These are phyloP conservation scores for Troides aeacus DNA, from an alignment of 2,888 invertebrate genomes.

Conservation along the genomic window DNA sequence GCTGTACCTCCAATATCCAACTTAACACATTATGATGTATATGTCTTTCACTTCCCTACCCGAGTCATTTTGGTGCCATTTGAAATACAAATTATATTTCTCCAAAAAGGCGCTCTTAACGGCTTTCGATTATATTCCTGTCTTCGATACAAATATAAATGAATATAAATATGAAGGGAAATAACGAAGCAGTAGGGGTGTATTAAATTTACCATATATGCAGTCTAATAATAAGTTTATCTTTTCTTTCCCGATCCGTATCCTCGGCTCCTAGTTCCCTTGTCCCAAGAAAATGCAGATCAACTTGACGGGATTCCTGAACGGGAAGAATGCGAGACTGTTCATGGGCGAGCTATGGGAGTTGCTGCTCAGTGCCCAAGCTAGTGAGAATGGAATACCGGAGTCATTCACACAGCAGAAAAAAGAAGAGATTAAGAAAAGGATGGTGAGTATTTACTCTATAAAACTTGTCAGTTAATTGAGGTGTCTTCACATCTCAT, in stretches of 20 bases:
- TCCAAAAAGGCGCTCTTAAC: constrained; percentile 52
- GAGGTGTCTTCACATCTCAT: too few relatives aligned
- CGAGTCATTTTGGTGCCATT: constrained; percentile 63
- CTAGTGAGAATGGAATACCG: constrained; percentile 97
- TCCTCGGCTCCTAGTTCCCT: constrained; percentile 86
- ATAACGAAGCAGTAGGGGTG: constrained; percentile 41
- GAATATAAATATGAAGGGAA: constrained; percentile 8
- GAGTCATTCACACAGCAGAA: constrained; percentile 96
- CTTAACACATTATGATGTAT: constrained; percentile 51
- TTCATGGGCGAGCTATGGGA: constrained; percentile 99
- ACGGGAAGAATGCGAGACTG: constrained; percentile 97
- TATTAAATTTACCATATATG: constrained; percentile 33
- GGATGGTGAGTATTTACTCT: constrained; percentile 81
- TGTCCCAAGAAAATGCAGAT: constrained; percentile 99
- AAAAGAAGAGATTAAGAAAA: constrained; percentile 96
- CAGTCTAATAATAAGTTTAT: constrained; percentile 50
- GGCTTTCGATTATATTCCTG: constrained; percentile 48
- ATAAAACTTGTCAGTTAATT: neutral
- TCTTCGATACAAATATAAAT: constrained; percentile 24
- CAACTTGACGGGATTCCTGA: constrained; percentile 98
- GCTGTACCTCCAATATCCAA: constrained; percentile 32
- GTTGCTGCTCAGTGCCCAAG: constrained; percentile 95
- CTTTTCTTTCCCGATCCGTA: constrained; percentile 70
- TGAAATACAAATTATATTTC: constrained; percentile 30
- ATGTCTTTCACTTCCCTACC: constrained; percentile 65